A percentile compares a stretch with the other conserved stretches of the same genome.
phyloP scores from a whole-genome alignment of 2,797 vertebrate genomes.

The Rhabdomys pumilio region DNA sequence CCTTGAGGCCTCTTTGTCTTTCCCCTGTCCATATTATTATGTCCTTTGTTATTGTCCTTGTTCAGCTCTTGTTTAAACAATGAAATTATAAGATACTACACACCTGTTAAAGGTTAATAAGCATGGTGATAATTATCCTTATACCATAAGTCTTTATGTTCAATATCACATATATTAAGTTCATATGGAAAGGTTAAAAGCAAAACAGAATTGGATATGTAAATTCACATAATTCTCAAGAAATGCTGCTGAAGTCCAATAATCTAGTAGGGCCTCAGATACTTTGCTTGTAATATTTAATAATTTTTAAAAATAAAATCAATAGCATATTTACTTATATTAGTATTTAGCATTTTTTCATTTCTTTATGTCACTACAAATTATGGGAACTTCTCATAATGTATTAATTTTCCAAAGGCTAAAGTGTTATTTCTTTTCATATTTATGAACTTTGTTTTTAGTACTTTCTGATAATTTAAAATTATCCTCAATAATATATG shows the following conservation, averaged over 20 bases:
- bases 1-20: not conserved
- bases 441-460: not conserved
- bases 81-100: not conserved
- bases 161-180: not conserved
- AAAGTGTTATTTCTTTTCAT: conserved; percentile 37
- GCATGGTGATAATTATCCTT: not conserved
- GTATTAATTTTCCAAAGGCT: not conserved
- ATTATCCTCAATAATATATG: not conserved
- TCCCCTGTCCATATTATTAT: not conserved
- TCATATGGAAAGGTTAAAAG: not conserved
- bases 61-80: not conserved
- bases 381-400: not conserved
- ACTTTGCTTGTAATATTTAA: not conserved
- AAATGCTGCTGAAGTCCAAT: not conserved
- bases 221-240: not conserved
- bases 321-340: not conserved
- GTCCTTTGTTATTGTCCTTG: not conserved
- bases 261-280: not conserved
- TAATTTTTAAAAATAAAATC: not conserved
- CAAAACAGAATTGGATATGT: not conserved
- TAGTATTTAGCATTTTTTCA: not conserved
- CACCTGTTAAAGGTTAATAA: not conserved
- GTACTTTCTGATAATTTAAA: not conserved
- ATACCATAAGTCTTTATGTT: not conserved
- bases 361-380: not conserved